A percentile compares a stretch with the other conserved stretches of the same genome.
phyloP scores from a whole-genome alignment of 2,113 vertebrate genomes.

The Neoarius graeffei region DNA sequence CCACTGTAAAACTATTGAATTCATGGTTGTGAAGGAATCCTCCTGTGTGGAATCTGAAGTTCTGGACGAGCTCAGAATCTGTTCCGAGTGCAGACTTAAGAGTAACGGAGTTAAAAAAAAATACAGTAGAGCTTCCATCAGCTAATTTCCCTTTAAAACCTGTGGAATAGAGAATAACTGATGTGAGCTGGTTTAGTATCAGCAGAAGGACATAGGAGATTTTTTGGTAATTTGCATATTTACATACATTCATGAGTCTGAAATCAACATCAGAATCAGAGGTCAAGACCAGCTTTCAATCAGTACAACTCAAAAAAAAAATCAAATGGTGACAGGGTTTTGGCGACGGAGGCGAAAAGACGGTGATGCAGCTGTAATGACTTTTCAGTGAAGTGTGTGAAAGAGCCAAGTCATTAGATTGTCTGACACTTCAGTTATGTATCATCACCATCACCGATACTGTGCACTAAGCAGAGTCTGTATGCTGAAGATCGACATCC shows the following conservation, averaged over 20 bases:
- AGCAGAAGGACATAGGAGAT: neutral
- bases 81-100: neutral
- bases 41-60: neutral
- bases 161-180: neutral
- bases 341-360: constrained; percentile 48
- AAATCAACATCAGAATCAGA: neutral
- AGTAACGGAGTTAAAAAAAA: neutral
- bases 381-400: constrained; percentile 53
- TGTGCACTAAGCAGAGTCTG: constrained; percentile 45
- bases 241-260: neutral
- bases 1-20: neutral
- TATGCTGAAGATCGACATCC: constrained; percentile 41
- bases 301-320: constrained; percentile 44
- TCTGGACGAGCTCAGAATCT: no score
- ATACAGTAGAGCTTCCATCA: neutral
- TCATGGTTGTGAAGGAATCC: neutral
- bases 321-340: constrained; percentile 52
- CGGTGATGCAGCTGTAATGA: constrained; percentile 60
- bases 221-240: neutral
- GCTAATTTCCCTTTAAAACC: neutral
- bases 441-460: constrained; percentile 52
- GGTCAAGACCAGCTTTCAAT: constrained; percentile 39
- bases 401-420: constrained; percentile 58
- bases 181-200: neutral
- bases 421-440: constrained; percentile 55